Percentiles rank a stretch among this genome's conserved stretches.
Conservation (phyloP, 2,888 invertebrate genomes). For the Junonia oenone region DNA sequence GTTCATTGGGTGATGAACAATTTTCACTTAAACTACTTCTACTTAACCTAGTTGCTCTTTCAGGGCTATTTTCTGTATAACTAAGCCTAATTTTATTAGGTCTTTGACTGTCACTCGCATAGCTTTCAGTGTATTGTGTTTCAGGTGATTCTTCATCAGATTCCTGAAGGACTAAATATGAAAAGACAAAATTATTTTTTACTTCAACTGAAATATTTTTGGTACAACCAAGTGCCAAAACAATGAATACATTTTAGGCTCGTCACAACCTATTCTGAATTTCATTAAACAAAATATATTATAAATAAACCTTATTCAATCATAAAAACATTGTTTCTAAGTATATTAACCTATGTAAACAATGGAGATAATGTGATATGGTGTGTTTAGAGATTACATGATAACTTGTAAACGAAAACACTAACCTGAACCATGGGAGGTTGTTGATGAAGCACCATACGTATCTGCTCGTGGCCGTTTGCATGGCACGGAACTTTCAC, state of each 20-base stretch:
- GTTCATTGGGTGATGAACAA: constrained; percentile 66
- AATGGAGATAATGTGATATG: not conserved
- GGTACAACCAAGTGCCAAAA: no score
- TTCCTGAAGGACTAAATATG: constrained; percentile 48
- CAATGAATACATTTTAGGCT: no score
- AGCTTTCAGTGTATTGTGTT: constrained; percentile 37
- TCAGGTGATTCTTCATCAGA: constrained; percentile 60
- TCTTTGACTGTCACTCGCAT: constrained; percentile 36
- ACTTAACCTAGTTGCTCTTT: constrained; percentile 47
- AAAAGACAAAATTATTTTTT: not conserved
- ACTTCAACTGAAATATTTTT: no score
- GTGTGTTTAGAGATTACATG: not conserved
- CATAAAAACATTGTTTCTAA: no score
- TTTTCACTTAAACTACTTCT: constrained; percentile 68
- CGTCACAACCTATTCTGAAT: no score
- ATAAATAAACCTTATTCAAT: no score
- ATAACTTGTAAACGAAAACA: constrained; percentile 1
- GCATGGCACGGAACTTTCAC: constrained; percentile 49
- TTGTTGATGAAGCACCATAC: constrained; percentile 64
- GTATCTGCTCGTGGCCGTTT: constrained; percentile 59
- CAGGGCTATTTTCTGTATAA: constrained; percentile 45
- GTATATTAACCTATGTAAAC: no score
- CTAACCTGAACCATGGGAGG: constrained; percentile 65
- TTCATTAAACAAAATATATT: no score
- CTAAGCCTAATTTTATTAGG: constrained; percentile 37